Conservation (phyloP, 2,113 vertebrate species). For the Microtus pennsylvanicus region DNA sequence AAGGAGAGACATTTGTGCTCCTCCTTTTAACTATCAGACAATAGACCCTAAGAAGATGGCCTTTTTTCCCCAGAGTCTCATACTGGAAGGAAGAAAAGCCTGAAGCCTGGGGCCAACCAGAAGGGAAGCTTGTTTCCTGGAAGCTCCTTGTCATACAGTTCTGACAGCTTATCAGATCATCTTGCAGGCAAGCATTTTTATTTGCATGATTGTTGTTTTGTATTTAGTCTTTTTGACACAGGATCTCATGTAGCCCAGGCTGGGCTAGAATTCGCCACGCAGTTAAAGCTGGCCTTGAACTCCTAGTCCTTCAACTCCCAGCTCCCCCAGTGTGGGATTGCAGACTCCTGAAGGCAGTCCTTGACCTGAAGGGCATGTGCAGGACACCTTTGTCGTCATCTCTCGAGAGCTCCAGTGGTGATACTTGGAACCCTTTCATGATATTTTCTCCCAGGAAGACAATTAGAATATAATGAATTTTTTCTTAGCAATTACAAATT, state of each 20-base stretch:
- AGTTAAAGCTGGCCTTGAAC: background rate
- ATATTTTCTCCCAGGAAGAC: conserved; percentile 32
- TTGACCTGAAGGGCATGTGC: background rate
- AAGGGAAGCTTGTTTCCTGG: background rate
- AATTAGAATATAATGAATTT: conserved; percentile 59
- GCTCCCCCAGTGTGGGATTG: background rate
- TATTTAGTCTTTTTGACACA: background rate
- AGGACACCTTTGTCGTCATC: background rate
- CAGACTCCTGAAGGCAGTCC: background rate
- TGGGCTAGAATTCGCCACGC: background rate
- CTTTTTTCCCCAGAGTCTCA: background rate
- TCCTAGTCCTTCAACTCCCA: background rate
- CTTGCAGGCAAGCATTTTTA: background rate
- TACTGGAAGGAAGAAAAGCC: background rate
- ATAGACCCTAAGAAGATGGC: no score
- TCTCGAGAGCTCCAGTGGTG: background rate
- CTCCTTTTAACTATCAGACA: background rate
- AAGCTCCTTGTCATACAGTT: no score
- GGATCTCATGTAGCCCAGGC: background rate
- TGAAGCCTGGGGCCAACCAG: background rate
- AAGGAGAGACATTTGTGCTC: background rate
- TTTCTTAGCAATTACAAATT: conserved; percentile 58
- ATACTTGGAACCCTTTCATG: background rate
- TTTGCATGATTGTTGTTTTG: background rate
- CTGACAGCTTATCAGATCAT: background rate